Evolutionary conservation across 2,888 invertebrate species (phyloP).

Genomic region (Hoplodrina blanda): DNA sequence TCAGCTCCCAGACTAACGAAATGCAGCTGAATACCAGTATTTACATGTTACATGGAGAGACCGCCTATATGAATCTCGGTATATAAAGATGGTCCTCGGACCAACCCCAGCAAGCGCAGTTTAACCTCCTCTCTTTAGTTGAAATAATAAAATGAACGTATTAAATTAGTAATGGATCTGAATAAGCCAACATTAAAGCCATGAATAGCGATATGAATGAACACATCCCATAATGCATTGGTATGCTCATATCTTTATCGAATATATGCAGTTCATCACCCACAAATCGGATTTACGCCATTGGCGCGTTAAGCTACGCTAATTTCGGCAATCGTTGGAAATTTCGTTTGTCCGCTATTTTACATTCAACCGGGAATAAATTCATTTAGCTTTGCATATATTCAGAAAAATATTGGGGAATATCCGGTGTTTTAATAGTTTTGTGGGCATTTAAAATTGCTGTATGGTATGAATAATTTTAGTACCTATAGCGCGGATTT

Average conservation of each 20-base stretch:
- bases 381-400: slow-evolving; percentile 63
- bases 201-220: slow-evolving; percentile 33
- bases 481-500: neutral
- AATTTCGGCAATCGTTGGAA: slow-evolving; percentile 67
- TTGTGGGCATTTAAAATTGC: slow-evolving; percentile 22
- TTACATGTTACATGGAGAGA: no score
- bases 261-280: slow-evolving; percentile 63
- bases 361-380: slow-evolving; percentile 62
- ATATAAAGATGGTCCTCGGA: no score
- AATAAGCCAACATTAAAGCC: slow-evolving; percentile 24
- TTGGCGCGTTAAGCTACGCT: slow-evolving; percentile 70
- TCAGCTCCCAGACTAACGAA: no score
- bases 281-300: slow-evolving; percentile 68
- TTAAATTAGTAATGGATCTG: slow-evolving; percentile 12
- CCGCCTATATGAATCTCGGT: no score
- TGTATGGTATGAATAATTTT: slow-evolving; percentile 25
- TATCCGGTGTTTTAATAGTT: slow-evolving; percentile 49
- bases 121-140: neutral
- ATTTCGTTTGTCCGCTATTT: slow-evolving; percentile 56
- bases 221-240: slow-evolving; percentile 41
- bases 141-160: neutral
- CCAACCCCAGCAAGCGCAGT: no score
- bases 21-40: no score
- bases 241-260: slow-evolving; percentile 56
- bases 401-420: slow-evolving; percentile 48